phyloP scores from a whole-genome alignment of 1,140 invertebrate species.

The Phortica variegata region DNA sequence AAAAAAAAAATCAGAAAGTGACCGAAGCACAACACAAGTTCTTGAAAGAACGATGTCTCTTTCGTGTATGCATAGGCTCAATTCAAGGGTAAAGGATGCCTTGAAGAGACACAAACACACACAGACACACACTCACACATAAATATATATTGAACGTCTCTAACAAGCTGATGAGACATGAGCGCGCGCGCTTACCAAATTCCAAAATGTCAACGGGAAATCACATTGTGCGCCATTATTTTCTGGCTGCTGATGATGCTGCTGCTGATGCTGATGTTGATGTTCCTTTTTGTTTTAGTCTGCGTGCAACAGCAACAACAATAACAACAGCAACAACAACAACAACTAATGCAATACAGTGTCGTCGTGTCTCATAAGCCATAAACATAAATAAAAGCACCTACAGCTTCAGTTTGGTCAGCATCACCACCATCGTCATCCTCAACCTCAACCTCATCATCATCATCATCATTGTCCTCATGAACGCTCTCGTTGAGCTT shows the following conservation, averaged over 20 bases:
- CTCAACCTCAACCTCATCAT: too few relatives aligned
- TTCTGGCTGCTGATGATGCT: constrained; percentile 28
- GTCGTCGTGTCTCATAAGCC: constrained; percentile 44
- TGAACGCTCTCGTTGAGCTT: too few relatives aligned
- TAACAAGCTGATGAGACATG: constrained; percentile 56
- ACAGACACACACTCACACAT: neutral
- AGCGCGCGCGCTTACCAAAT: constrained; percentile 54
- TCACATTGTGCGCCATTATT: constrained; percentile 56
- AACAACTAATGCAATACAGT: constrained; percentile 45
- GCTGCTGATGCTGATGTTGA: constrained; percentile 1
- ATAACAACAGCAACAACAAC: neutral
- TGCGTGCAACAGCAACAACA: neutral
- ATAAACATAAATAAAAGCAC: constrained; percentile 56
- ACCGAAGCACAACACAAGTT: constrained; percentile 36
- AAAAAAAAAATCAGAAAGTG: neutral
- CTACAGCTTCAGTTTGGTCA: constrained; percentile 29
- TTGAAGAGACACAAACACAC: too few relatives aligned
- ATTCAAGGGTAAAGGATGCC: too few relatives aligned
- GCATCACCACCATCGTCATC: too few relatives aligned
- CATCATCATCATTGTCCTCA: too few relatives aligned
- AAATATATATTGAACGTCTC: constrained; percentile 27
- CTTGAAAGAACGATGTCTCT: constrained; percentile 50
- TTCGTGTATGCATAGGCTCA: constrained; percentile 24
- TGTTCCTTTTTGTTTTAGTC: neutral
- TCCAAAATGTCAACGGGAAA: constrained; percentile 53